Evolutionary conservation across 2,113 vertebrate genomes (phyloP), one percentile per base, ranked within the genome.

Genomic region (Emydocephalus ijimae): DNA sequence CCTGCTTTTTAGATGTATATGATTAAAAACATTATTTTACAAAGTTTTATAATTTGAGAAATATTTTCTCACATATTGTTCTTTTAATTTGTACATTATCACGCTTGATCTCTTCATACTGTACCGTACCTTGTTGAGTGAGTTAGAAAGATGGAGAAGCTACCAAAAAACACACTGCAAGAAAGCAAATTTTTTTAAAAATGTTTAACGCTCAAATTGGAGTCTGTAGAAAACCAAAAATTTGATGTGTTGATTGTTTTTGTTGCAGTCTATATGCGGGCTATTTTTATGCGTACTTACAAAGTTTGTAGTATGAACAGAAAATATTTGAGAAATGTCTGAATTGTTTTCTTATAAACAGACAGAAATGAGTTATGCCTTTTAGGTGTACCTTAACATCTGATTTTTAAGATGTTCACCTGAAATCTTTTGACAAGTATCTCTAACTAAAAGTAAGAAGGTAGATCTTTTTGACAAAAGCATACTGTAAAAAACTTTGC

Each of bases 21-120:
- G 56, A 59, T 26, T 26, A n/a, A 15, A 69, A 52, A 15, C 4
- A 34, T 69, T n/a, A 20, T 90, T 90, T 69, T 87, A 90, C 34
- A 48, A 8, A 86, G 34, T 52, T 92, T 14, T 3, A 90, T 90
- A 86, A 90, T 52, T 48, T 90, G 86, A 89, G 89, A 85, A 92
- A 43, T 12, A 2, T 23, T 93, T 95, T 93, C n/a, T 89, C 15
- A 50, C 5, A 90, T 95, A 95, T 94, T 91, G 94, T 4, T 92
- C 15, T 0, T 93, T 12, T 12, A 59, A n/a, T 55, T 91, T 39
- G 85, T 93, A 92, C 85, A 81, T 45, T 29, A 20, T 87, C 8
- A 86, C 39, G 89, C 56, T 93, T 90, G 54, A 4, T 55, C 43
- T 50, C 69, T 61, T 54, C 11, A 0, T 96, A 1, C 15, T 92